Base-by-base conservation (phyloP, 2,888 invertebrate species). In the Corythucha ciliata region DNA sequence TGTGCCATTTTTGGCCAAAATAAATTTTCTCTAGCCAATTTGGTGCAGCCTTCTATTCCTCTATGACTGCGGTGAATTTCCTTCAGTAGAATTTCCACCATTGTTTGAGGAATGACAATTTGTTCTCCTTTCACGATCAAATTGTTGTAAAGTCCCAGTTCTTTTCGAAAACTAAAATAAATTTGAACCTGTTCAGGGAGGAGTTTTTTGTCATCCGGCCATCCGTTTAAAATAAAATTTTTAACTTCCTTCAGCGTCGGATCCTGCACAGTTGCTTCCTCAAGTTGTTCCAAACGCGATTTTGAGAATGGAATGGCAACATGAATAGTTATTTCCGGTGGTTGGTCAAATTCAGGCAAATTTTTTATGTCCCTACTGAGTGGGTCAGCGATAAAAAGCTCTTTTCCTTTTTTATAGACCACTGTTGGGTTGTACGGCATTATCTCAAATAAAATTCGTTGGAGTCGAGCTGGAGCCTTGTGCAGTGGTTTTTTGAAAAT, bases 41-140 rank as follows among this genome's bases (percentile, higher is more conserved):
- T 49, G 6, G 24, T n/a, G 22, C 40, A 40, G 3, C 49, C 32
- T 20, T 49, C 40, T 8, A 49, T 27, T 27, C 49, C 49, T 27
- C 29, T 40, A 24, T 49, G 49, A 18, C 40, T n/a, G n/a, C 27
- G 10, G 20, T 49, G 49, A 10, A 49, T 10, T 49, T 40, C 40
- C 18, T 16, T 16, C 5, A 48, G 39, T 10, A 39, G 6, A 10
- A 16, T 41, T 24, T 20, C 25, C 21, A 48, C 20, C 22, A 48
- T 41, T 39, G 21, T 39, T 3, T 16, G 10, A 25, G 48, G 48
- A 14, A 48, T 48, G 12, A 47, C 14, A 4, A 47, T 20, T 12
- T n/a, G n/a, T 21, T 47, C 25, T 39, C 40, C 40, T 49, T 41
- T 40, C 40, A 49, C 32, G 4, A 49, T 49, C 29, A 49, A 12